Percentiles rank a stretch among this genome's conserved stretches.
phyloP scores from a whole-genome alignment of 2,113 vertebrate genomes.

The Mastomys coucha region DNA sequence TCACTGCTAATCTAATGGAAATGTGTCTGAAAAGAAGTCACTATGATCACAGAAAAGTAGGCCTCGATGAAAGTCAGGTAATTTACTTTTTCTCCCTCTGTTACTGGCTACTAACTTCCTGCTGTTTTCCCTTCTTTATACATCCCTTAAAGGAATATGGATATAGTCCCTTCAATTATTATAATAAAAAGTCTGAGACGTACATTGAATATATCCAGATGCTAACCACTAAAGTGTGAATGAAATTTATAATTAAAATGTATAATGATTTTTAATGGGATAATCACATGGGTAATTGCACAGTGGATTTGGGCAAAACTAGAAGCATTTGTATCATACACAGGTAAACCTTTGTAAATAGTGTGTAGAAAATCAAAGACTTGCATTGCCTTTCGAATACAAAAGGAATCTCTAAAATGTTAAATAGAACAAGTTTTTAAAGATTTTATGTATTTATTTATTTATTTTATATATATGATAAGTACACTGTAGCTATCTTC shows the following conservation, averaged over 20 bases:
- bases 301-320: slow-evolving; percentile 85
- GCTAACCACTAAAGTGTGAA: slow-evolving; percentile 81
- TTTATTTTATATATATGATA: too few species aligned
- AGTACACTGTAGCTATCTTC: too few species aligned
- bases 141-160: slow-evolving; percentile 66
- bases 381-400: slow-evolving; percentile 74
- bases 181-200: slow-evolving; percentile 75
- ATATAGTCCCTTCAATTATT: slow-evolving; percentile 72
- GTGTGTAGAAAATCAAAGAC: slow-evolving; percentile 69
- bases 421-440: slow-evolving; percentile 42
- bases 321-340: slow-evolving; percentile 77
- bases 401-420: slow-evolving; percentile 78
- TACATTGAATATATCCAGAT: slow-evolving; percentile 80
- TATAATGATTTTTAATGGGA: slow-evolving; percentile 89
- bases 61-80: slow-evolving; percentile 39
- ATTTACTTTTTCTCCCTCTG: slow-evolving; percentile 55
- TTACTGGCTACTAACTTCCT: slow-evolving; percentile 67
- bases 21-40: slow-evolving; percentile 45
- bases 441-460: too few species aligned
- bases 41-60: slow-evolving; percentile 21
- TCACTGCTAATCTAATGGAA: slow-evolving; percentile 67
- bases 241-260: slow-evolving; percentile 90
- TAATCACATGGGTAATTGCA: slow-evolving; percentile 57
- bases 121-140: slow-evolving; percentile 72
- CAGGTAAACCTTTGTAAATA: slow-evolving; percentile 78